Evolutionary conservation across 2,113 vertebrate genomes (phyloP).

Genomic region (crab-eating macaque (Macaca fascicularis)): DNA sequence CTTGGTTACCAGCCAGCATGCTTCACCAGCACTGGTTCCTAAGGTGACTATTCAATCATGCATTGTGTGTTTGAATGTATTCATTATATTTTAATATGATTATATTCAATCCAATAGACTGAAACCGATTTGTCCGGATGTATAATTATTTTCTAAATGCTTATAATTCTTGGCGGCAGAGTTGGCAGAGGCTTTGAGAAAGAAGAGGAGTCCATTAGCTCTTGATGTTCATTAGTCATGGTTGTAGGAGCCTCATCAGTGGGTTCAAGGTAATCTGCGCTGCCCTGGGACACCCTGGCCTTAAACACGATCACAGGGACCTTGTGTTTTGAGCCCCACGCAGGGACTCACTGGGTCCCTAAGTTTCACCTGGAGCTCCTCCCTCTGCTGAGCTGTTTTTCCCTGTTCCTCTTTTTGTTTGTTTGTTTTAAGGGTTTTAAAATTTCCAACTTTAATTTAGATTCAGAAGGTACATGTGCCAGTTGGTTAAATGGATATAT

Average conservation of each 20-base stretch:
- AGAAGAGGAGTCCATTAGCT: not conserved
- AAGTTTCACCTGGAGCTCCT: not conserved
- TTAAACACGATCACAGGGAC: not conserved
- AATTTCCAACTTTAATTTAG: too few species aligned
- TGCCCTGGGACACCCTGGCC: not conserved
- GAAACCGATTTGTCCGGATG: conserved; percentile 67
- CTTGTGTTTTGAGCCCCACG: not conserved
- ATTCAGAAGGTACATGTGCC: too few species aligned
- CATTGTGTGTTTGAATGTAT: conserved; percentile 55
- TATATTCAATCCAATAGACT: conserved; percentile 61
- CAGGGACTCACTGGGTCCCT: not conserved
- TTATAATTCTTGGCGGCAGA: conserved; percentile 44
- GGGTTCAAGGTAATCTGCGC: not conserved
- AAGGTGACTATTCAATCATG: conserved; percentile 20
- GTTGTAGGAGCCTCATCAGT: not conserved
- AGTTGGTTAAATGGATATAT: too few species aligned
- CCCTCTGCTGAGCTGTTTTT: not conserved
- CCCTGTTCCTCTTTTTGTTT: not conserved
- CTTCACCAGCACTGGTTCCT: not conserved
- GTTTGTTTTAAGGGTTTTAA: too few species aligned
- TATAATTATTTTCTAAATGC: conserved; percentile 63
- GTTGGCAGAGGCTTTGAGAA: conserved; percentile 41
- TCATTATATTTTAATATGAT: conserved; percentile 76
- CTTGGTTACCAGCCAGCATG: not conserved
- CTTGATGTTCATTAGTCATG: not conserved